Evolutionary conservation across 2,888 invertebrate species (phyloP).

Genomic region (Salpingus planirostris): DNA sequence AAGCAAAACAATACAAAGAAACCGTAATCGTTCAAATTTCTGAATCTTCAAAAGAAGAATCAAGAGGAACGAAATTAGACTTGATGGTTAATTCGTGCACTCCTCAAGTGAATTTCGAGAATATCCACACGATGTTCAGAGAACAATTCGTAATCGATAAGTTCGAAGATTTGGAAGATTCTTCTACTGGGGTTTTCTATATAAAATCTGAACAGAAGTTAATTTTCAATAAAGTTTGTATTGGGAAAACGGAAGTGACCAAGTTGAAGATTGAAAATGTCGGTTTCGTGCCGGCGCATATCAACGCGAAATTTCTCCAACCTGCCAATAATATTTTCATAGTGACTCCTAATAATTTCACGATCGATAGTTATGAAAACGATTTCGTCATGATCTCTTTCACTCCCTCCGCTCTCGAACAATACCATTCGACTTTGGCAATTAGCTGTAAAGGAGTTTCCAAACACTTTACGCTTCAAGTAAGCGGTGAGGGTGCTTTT

Average conservation of each 20-base stretch:
- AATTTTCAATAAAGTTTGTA: slow-evolving; percentile 37
- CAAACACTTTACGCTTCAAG: too few relatives aligned
- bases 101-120: slow-evolving; percentile 49
- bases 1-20: slow-evolving; percentile 33
- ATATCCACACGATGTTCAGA: slow-evolving; percentile 50
- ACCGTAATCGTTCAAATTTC: slow-evolving; percentile 34
- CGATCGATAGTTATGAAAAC: slow-evolving; percentile 35
- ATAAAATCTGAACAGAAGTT: slow-evolving; percentile 32
- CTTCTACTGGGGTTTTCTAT: slow-evolving; percentile 35
- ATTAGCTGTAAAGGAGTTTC: slow-evolving; percentile 6
- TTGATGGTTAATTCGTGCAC: slow-evolving; percentile 50
- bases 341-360: slow-evolving; percentile 28
- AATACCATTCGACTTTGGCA: neutral
- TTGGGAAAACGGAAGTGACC: slow-evolving; percentile 31
- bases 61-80: too few relatives aligned
- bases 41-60: too few relatives aligned
- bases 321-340: slow-evolving; percentile 28
- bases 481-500: slow-evolving; percentile 40
- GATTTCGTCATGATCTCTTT: slow-evolving; percentile 36
- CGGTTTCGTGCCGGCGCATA: slow-evolving; percentile 33
- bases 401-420: slow-evolving; percentile 37
- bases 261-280: slow-evolving; percentile 38
- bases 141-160: slow-evolving; percentile 42
- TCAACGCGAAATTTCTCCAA: slow-evolving; percentile 23
- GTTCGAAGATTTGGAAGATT: too few relatives aligned